Evolutionary conservation across 2,888 invertebrate genomes (phyloP).

Genomic region (Choristoneura rosaceana): DNA sequence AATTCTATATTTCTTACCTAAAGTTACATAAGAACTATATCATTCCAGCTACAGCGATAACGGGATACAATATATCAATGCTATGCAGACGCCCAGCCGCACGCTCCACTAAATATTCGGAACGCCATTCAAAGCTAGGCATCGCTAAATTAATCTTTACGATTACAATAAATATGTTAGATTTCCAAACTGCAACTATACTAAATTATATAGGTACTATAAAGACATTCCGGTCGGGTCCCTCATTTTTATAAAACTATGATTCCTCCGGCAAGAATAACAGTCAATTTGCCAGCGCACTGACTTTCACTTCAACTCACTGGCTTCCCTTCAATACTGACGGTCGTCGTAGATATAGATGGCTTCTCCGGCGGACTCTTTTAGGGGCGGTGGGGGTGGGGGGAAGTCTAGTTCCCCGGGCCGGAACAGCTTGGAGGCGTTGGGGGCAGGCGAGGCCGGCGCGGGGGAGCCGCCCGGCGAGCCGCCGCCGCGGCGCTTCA

Average conservation of each 20-base stretch:
- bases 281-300: constrained; percentile 42
- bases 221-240: constrained; percentile 72
- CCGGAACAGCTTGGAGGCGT: constrained; percentile 81
- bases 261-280: constrained; percentile 67
- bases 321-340: constrained; percentile 58
- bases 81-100: constrained; percentile 12
- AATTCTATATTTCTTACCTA: constrained; percentile 3
- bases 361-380: constrained; percentile 89
- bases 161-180: constrained; percentile 42
- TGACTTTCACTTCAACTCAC: neutral
- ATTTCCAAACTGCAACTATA: constrained; percentile 41
- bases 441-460: constrained; percentile 79
- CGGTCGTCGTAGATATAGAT: constrained; percentile 84
- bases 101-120: neutral
- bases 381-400: constrained; percentile 78
- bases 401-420: constrained; percentile 78
- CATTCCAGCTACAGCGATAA: constrained; percentile 4
- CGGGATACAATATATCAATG: constrained; percentile 4
- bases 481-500: constrained; percentile 79
- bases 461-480: constrained; percentile 76
- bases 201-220: constrained; percentile 49
- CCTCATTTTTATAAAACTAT: constrained; percentile 65
- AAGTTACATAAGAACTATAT: constrained; percentile 17
- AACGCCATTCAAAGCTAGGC: constrained; percentile 11
- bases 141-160: constrained; percentile 29